Percentiles rank a stretch among this genome's conserved stretches.
These are phyloP conservation scores for Moxostoma hubbsi DNA, from an alignment of 2,797 vertebrate species.

Conservation along the genomic window DNA sequence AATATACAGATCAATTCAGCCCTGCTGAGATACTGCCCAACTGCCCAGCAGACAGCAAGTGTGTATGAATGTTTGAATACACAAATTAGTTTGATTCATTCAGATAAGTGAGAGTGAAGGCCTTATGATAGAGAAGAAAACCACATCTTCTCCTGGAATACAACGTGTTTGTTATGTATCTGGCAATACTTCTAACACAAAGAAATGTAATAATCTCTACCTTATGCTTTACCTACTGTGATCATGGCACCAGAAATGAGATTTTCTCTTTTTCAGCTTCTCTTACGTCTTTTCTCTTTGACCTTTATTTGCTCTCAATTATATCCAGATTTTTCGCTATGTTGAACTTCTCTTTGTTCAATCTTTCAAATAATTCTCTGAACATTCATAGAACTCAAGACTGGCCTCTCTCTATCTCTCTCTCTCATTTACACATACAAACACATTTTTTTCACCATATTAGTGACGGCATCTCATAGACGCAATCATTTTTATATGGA, in stretches of 20 bases:
- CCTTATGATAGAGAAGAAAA: constrained; percentile 7
- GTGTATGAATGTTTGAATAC: neutral
- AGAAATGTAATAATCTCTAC: constrained; percentile 37
- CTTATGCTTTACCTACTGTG: neutral
- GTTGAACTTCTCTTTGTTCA: constrained; percentile 22
- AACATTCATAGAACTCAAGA: neutral
- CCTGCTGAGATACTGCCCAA: too few species aligned
- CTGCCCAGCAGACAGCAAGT: neutral
- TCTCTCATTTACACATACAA: neutral
- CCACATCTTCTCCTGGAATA: neutral
- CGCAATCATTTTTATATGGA: too few species aligned
- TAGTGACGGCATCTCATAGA: neutral
- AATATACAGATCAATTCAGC: neutral
- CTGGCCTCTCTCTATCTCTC: neutral
- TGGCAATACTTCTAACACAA: constrained; percentile 23
- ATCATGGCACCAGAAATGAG: constrained; percentile 25
- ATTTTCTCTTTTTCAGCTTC: constrained; percentile 32
- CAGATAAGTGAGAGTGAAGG: too few species aligned
- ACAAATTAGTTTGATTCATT: neutral
- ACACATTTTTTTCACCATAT: neutral
- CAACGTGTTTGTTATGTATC: constrained; percentile 10
- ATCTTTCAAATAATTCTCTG: constrained; percentile 8
- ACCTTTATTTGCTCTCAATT: constrained; percentile 45
- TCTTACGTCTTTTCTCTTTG: constrained; percentile 20
- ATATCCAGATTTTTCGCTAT: constrained; percentile 35